Evolutionary conservation across 2,113 vertebrate genomes (phyloP), one percentile per base, ranked within the genome.

Genomic region (Romanogobio albipinnatus): DNA sequence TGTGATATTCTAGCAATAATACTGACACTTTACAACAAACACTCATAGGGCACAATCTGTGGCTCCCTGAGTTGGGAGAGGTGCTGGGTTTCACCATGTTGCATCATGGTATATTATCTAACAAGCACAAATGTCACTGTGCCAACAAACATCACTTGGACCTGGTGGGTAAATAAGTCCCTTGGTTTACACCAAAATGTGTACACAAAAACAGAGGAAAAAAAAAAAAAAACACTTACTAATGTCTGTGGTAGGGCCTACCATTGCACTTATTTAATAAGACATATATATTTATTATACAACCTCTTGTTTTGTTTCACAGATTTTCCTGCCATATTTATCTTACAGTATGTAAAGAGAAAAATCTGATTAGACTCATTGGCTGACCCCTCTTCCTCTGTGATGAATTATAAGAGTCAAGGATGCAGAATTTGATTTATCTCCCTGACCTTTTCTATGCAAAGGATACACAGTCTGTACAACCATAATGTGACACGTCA

Each of bases 371-470:
- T 92, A 90, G 89, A 84, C 89, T 84, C 76, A 88, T 89, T 24
- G 90, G 90, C 91, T 74, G 76, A 91, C 91, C 86, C 93, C 90
- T 89, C 87, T 82, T 85, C 86, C 81, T 85, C 87, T 3, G 89
- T 94, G 93, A 95, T 95, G 92, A 94, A 94, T 94, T 91, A 87
- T 83, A 83, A 66, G 15, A 92, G 91, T 93, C 92, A 89, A 39
- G 45, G 83, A 90, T 89, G 89, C 76, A 56, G 90, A 91, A 91
- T 90, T 90, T 93, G 94, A 95, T 94, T 93, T 94, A 95, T 94
- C 91, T 93, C 83, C 88, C 90, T 93, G 93, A 95, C 94, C 94
- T 95, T 95, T 94, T 89, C 90, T 93, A 94, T 94, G 94, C 93
- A 94, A 94, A 95, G 90, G 90, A 94, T 92, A 93, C 88, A 81